Evolutionary conservation across 2,888 invertebrate genomes (phyloP), one percentile per base, ranked within the genome.

Genomic region (Melangyna quadrimaculata): DNA sequence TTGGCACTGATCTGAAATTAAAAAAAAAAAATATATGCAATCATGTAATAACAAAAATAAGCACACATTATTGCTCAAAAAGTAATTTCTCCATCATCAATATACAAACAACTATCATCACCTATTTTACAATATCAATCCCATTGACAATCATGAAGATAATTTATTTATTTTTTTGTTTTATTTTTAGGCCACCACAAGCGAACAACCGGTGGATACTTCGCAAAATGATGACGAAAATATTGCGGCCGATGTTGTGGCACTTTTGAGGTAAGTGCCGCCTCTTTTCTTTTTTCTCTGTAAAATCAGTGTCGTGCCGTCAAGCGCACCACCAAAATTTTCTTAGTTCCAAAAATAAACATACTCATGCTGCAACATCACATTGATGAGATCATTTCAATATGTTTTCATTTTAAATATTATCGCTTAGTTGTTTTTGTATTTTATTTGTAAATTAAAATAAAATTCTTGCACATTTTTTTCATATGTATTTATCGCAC

Each of bases 231-330:
- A 81, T 73, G 77, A 81, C 73, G 81, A 81, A 63, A 86, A 61
- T 12, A 69, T 19, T 40, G 86, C 57, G 51, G 61, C 81, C 75
- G 86, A 86, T 73, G 73, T 72, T 70, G 73, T 57, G 81, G 86
- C 77, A 81, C 81, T 86, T 73, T 78, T 86, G 77, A 86, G 86
- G 86, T 86, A 81, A 86, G 81, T 73, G 55, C 37, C 48, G n/a
- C 65, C 70, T 70, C 55, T 67, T 67, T 24, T 63, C 17, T 27
- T n/a, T n/a, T n/a, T n/a, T n/a, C n/a, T n/a, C n/a, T n/a, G n/a
- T n/a, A n/a, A n/a, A n/a, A n/a, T n/a, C n/a, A n/a, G 37, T 7
- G 37, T 9, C 0, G 7, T 17, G 19, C 48, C 32, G 29, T 9
- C 22, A n/a, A 51, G 24, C 67, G 22, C 12, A 29, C 65, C 48